Evolutionary conservation across 2,797 vertebrate species (phyloP).

Genomic region (Sciurus carolinensis): DNA sequence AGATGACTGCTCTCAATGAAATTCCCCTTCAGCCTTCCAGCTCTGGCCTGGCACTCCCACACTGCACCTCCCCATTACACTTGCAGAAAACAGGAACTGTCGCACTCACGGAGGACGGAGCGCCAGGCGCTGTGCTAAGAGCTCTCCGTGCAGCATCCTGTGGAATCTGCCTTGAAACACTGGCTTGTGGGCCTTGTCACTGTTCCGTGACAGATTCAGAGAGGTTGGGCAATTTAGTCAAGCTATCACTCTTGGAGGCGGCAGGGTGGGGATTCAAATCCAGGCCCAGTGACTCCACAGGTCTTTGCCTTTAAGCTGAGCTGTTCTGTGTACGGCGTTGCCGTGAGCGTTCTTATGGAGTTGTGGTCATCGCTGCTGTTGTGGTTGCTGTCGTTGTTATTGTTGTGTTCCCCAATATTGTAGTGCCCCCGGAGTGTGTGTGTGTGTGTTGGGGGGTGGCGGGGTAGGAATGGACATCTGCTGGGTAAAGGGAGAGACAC

Average conservation of each 20-base stretch:
- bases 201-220: background rate
- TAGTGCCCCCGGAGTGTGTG: background rate
- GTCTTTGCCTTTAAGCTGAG: background rate
- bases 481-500: background rate
- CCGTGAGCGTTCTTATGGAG: background rate
- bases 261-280: background rate
- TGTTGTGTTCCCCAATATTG: background rate
- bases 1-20: background rate
- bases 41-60: background rate
- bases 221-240: background rate
- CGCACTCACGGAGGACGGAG: background rate
- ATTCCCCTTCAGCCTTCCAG: background rate
- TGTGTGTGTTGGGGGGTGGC: background rate
- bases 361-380: background rate
- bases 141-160: rapidly evolving
- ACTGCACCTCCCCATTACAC: background rate
- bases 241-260: background rate
- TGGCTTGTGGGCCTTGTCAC: background rate
- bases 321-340: background rate
- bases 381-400: background rate
- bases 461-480: background rate
- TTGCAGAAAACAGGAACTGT: background rate
- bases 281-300: background rate
- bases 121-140: background rate
- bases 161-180: background rate